Evolutionary conservation across 1,140 invertebrate genomes (phyloP).

Genomic region (Nephila pilipes): DNA sequence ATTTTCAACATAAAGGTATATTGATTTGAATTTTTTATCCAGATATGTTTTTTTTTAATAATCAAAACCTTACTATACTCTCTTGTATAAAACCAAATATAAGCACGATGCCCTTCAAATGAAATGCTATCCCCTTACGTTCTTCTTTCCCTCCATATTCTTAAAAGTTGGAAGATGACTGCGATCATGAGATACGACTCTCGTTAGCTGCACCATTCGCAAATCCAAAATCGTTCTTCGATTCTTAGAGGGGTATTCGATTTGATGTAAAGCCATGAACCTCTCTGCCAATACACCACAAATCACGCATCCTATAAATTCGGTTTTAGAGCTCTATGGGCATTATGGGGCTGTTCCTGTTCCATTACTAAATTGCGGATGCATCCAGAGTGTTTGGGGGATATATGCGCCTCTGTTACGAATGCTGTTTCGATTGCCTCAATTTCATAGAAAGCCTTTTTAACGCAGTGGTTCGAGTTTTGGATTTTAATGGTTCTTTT

Average conservation of each 20-base stretch:
- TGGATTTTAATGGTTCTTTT: too few relatives aligned
- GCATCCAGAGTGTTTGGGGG: too few relatives aligned
- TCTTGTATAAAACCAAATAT: conserved; percentile 26
- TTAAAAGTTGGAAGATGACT: not conserved
- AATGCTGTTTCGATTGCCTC: conserved; percentile 8
- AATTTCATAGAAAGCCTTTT: conserved; percentile 70
- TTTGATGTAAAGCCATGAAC: not conserved
- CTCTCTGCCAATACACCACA: not conserved
- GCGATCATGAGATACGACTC: conserved; percentile 13
- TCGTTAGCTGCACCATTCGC: conserved; percentile 32
- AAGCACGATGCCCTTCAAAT: not conserved
- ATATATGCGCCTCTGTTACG: conserved; percentile 23
- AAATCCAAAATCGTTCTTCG: conserved; percentile 7
- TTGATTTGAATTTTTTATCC: too few relatives aligned
- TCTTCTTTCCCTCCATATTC: not conserved
- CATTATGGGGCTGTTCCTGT: not conserved
- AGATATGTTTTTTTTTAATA: too few relatives aligned
- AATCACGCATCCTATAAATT: conserved; percentile 60
- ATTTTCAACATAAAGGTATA: too few relatives aligned
- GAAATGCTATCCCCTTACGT: not conserved
- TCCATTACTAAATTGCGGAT: conserved; percentile 59
- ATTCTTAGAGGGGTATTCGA: not conserved
- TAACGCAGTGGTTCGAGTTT: not conserved
- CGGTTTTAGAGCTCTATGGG: conserved; percentile 10
- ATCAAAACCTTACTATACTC: too few relatives aligned